phyloP scores from a whole-genome alignment of 1,140 invertebrate species.

The Ericerus pela region DNA sequence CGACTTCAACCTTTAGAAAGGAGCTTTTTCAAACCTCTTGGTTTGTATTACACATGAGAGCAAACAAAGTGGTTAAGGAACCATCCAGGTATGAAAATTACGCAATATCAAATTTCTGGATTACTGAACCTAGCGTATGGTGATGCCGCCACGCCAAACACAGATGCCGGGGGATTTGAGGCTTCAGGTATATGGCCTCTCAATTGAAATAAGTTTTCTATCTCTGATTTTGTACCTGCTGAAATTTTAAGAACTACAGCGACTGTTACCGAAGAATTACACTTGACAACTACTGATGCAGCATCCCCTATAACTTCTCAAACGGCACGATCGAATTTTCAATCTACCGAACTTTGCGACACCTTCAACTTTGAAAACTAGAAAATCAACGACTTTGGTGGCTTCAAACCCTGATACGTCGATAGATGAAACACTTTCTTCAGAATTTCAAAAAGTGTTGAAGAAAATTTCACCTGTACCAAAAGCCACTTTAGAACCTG shows the following conservation, averaged over 20 bases:
- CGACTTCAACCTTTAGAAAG: constrained; percentile 7
- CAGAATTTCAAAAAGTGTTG: no score
- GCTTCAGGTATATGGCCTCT: constrained; percentile 4
- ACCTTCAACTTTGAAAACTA: no score
- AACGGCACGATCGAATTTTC: no score
- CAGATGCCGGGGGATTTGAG: neutral
- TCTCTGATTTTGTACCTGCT: neutral
- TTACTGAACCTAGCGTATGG: constrained; percentile 6
- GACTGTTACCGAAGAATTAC: neutral
- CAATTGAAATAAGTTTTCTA: neutral
- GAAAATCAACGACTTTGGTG: no score
- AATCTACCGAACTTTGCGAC: no score
- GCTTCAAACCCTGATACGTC: no score
- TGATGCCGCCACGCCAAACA: neutral
- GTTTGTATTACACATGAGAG: neutral
- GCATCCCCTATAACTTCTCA: neutral
- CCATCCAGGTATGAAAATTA: neutral
- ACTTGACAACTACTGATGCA: neutral
- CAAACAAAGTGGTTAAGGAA: constrained; percentile 8
- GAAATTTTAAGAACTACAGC: neutral
- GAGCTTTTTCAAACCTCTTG: constrained; percentile 12
- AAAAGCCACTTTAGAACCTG: no score
- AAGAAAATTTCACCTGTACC: no score
- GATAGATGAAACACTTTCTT: no score
- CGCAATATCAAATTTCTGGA: neutral